phyloP scores from a whole-genome alignment of 30 jellyfish, hydroid and myxozoan species.

The Aurelia sp. region DNA sequence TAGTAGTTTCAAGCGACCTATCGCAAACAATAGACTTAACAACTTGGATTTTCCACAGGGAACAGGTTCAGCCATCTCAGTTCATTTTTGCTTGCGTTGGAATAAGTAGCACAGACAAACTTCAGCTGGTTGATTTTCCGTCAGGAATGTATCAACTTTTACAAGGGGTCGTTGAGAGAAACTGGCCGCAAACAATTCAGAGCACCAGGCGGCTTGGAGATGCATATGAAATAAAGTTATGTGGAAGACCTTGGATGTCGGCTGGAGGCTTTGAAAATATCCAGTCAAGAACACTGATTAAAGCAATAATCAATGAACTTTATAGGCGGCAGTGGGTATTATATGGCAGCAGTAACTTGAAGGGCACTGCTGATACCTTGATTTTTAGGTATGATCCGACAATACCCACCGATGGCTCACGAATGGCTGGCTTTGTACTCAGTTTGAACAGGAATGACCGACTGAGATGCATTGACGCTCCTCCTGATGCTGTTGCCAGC shows the following conservation, averaged over 20 bases:
- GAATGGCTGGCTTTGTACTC: conserved; percentile 9
- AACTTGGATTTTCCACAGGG: conserved; percentile 36
- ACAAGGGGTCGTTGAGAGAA: neutral
- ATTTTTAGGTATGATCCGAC: conserved; percentile 31
- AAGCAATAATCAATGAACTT: conserved; percentile 19
- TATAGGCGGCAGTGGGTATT: conserved; percentile 25
- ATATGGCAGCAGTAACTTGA: conserved; percentile 23
- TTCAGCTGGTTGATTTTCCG: conserved; percentile 10
- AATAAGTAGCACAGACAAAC: neutral
- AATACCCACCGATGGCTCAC: conserved; percentile 18
- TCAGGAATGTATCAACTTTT: neutral
- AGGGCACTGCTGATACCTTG: conserved; percentile 38
- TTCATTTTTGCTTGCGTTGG: conserved; percentile 6
- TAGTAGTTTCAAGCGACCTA: conserved; percentile 18
- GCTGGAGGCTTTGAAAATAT: conserved; percentile 14
- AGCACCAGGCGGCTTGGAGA: neutral
- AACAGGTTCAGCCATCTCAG: conserved; percentile 1
- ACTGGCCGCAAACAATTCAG: conserved; percentile 37
- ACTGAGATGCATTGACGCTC: conserved; percentile 61
- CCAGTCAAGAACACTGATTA: conserved; percentile 30
- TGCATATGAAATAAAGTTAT: conserved; percentile 40
- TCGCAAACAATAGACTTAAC: neutral
- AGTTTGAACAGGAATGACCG: conserved; percentile 55
- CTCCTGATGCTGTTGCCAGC: conserved; percentile 22
- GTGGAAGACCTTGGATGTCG: conserved; percentile 74